phyloP scores from a whole-genome alignment of 2,888 invertebrate genomes.

The Choristoneura rosaceana region DNA sequence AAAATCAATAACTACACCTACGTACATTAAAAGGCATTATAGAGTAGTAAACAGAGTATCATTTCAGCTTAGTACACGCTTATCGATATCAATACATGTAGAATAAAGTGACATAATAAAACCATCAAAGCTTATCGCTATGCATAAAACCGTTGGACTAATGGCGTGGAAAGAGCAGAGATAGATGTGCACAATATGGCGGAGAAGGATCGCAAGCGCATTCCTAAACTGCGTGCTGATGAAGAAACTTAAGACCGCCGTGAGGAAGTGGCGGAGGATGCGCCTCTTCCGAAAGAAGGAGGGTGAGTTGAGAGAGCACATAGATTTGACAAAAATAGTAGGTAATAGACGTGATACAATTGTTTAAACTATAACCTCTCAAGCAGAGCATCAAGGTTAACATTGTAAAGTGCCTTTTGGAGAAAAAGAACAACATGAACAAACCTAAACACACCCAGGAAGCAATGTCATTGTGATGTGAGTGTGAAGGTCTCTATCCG shows the following conservation, averaged over 20 bases:
- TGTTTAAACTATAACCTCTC: too few relatives aligned
- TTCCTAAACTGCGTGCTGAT: conserved; percentile 72
- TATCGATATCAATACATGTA: conserved; percentile 1
- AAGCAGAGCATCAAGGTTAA: too few relatives aligned
- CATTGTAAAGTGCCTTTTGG: too few relatives aligned
- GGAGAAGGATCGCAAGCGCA: conserved; percentile 60
- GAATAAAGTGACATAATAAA: neutral
- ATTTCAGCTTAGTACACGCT: conserved; percentile 3
- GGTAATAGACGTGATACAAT: too few relatives aligned
- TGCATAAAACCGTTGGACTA: conserved; percentile 1
- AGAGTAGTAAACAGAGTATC: neutral
- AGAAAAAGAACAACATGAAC: too few relatives aligned
- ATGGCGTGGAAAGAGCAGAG: conserved; percentile 40
- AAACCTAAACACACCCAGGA: too few relatives aligned
- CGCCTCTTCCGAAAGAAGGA: conserved; percentile 79
- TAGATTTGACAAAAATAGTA: too few relatives aligned
- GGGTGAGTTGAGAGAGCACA: conserved; percentile 56
- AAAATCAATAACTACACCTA: too few relatives aligned
- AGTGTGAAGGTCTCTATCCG: too few relatives aligned
- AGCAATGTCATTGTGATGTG: too few relatives aligned
- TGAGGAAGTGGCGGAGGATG: conserved; percentile 82
- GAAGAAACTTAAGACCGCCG: conserved; percentile 79
- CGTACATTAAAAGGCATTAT: too few relatives aligned
- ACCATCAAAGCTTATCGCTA: conserved; percentile 9
- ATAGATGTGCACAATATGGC: conserved; percentile 77